phyloP scores from a whole-genome alignment of 2,888 invertebrate species.

The Siphonodentalium dalli region DNA sequence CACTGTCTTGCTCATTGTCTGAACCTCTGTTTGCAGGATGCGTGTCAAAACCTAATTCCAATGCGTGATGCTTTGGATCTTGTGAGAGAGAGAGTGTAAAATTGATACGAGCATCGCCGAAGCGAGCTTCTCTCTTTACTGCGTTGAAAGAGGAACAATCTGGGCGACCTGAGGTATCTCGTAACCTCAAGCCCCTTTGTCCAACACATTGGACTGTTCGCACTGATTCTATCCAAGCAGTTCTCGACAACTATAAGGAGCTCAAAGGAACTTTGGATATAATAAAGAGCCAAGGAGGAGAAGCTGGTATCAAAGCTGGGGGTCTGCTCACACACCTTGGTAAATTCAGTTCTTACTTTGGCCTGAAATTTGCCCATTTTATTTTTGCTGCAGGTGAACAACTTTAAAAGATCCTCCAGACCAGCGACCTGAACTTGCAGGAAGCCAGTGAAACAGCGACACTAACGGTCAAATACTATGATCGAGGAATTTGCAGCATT shows the following conservation, averaged over 20 bases:
- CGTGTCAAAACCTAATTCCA: conserved; percentile 11
- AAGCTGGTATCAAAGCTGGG: conserved; percentile 20
- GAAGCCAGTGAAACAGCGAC: conserved; percentile 5
- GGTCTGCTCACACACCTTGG: conserved; percentile 17
- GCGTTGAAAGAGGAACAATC: conserved; percentile 8
- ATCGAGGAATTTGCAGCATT: too few relatives aligned
- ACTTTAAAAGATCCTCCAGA: conserved; percentile 18
- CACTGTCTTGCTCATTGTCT: conserved; percentile 26
- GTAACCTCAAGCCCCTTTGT: conserved; percentile 17
- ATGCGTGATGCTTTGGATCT: conserved; percentile 23
- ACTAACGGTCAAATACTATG: conserved; percentile 2
- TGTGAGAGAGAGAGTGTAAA: conserved; percentile 18
- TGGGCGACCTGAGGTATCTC: not conserved
- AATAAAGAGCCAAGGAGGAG: conserved; percentile 15
- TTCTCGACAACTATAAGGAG: conserved; percentile 21
- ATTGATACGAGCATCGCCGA: conserved; percentile 24
- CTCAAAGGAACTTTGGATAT: conserved; percentile 18
- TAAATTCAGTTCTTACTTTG: conserved; percentile 23
- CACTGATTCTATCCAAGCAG: conserved; percentile 9
- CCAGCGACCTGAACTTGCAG: conserved; percentile 14
- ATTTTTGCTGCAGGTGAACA: conserved; percentile 24
- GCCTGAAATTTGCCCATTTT: conserved; percentile 18
- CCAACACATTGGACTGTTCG: conserved; percentile 27
- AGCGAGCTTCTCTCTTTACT: conserved; percentile 16
- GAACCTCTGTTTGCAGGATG: conserved; percentile 19